Evolutionary conservation across 2,888 invertebrate species (phyloP).

Genomic region (Melieria picta): DNA sequence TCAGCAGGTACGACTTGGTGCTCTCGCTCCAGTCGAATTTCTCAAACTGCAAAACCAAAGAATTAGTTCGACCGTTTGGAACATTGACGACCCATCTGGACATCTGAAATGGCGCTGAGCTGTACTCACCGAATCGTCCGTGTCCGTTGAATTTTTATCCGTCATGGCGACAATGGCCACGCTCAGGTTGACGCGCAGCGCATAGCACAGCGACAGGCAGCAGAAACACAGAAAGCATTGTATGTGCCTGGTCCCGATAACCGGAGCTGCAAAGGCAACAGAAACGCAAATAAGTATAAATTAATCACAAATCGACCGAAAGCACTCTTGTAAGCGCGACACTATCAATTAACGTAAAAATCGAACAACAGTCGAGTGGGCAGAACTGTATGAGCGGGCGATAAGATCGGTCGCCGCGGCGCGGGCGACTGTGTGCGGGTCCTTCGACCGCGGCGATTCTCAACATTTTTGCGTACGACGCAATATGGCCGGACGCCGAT

Average conservation of each 20-base stretch:
- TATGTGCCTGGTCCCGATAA: slow-evolving; percentile 72
- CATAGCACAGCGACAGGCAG: slow-evolving; percentile 72
- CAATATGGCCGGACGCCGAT: too few relatives aligned
- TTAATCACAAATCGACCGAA: background rate
- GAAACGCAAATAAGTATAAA: background rate
- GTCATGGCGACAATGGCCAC: slow-evolving; percentile 82
- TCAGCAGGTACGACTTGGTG: slow-evolving; percentile 70
- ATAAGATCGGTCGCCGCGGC: too few relatives aligned
- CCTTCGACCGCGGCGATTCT: too few relatives aligned
- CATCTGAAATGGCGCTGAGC: background rate
- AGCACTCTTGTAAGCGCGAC: too few relatives aligned
- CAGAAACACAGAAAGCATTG: slow-evolving; percentile 73
- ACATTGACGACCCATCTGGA: background rate
- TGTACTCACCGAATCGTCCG: slow-evolving; percentile 64
- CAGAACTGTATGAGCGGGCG: too few relatives aligned
- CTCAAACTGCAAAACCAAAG: slow-evolving; percentile 66
- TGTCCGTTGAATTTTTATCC: slow-evolving; percentile 65
- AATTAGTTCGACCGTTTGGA: background rate
- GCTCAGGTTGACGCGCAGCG: slow-evolving; percentile 75
- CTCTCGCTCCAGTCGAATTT: slow-evolving; percentile 69
- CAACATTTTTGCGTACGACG: too few relatives aligned
- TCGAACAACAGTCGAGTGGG: too few relatives aligned
- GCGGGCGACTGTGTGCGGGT: too few relatives aligned
- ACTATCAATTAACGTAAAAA: too few relatives aligned
- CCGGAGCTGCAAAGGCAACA: slow-evolving; percentile 51